Evolutionary conservation across 2,113 vertebrate species (phyloP), one percentile per base, ranked within the genome.

Genomic region (Zingel zingel): DNA sequence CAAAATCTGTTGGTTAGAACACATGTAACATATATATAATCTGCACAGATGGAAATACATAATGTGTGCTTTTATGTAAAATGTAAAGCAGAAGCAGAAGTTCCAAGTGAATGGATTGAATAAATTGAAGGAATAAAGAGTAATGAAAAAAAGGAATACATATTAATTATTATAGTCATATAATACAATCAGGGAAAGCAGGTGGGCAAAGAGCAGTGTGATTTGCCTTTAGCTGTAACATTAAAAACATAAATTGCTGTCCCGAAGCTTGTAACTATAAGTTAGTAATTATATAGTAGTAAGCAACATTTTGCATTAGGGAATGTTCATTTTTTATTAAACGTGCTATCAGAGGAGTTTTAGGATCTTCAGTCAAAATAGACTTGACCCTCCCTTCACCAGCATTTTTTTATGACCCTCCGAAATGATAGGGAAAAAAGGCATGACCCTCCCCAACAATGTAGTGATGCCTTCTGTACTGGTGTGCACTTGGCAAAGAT

Each of bases 21-120:
- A 36, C 15, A 19, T 19, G 15, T 16, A 59, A 64, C 65, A 77
- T 39, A 61, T 39, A 61, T 23, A 25, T 18, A 21, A 57, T 87
- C 36, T 47, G 14, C 16, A 25, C 15, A 56, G 51, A 23, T 19
- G 27, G 23, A 36, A 50, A 25, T 23, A 18, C 14, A 36, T 19
- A 6, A 58, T 39, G 3, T 27, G 15, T 19, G 4, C 15, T 33
- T 58, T 27, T 14, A 61, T 67, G 6, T 16, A 7, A 5, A 4
- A 54, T 62, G 50, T 33, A 18, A 43, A 54, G 10, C 0, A 62
- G 70, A 27, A 27, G 68, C 53, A 30, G 13, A 6, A 14, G 21
- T 50, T n/a, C 1, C 14, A 62, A 15, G 11, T 14, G 6, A 76
- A 23, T 62, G 2, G 39, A 11, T 43, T 43, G 10, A 43, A 43